Percentiles rank a stretch among this genome's conserved stretches.
Evolutionary conservation across 1,140 invertebrate species (phyloP).

Genomic region (Drosophila sechellia): DNA sequence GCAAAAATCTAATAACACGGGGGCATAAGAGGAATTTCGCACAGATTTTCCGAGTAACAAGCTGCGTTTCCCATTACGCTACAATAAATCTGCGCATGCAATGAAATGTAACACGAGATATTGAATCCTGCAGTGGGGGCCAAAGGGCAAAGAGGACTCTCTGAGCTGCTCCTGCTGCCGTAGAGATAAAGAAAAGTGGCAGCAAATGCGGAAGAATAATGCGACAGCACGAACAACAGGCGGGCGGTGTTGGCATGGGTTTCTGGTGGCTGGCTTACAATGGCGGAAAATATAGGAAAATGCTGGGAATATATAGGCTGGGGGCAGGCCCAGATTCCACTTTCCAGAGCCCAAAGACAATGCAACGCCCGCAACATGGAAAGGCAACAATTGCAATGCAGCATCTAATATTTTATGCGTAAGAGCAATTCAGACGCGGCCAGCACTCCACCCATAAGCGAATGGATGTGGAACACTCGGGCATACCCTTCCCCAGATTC

Average conservation of each 20-base stretch:
- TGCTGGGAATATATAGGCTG: slow-evolving; percentile 28
- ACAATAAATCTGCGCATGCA: slow-evolving; percentile 81
- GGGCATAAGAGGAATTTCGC: slow-evolving; percentile 25
- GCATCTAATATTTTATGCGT: slow-evolving; percentile 82
- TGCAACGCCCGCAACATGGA: slow-evolving; percentile 74
- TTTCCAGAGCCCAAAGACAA: slow-evolving; percentile 43
- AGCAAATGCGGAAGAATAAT: slow-evolving; percentile 83
- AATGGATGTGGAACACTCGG: slow-evolving; percentile 40
- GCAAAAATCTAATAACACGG: slow-evolving; percentile 31
- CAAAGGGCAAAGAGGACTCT: slow-evolving; percentile 12
- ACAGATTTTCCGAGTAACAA: slow-evolving; percentile 40
- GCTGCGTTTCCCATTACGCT: slow-evolving; percentile 59
- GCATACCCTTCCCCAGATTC: slow-evolving; percentile 5
- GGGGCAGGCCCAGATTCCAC: background rate
- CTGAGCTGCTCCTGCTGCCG: slow-evolving; percentile 31
- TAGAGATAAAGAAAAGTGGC: slow-evolving; percentile 80
- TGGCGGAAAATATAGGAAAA: slow-evolving; percentile 53
- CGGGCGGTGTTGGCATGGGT: slow-evolving; percentile 21
- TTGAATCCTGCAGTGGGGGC: slow-evolving; percentile 69
- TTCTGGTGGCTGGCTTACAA: slow-evolving; percentile 42
- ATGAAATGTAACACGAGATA: slow-evolving; percentile 84
- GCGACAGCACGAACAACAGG: slow-evolving; percentile 80
- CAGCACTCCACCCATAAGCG: slow-evolving; percentile 13
- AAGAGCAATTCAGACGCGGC: slow-evolving; percentile 49
- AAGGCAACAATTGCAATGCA: slow-evolving; percentile 76